phyloP scores from a whole-genome alignment of 2,797 vertebrate genomes.

The Adelosebastes latens region DNA sequence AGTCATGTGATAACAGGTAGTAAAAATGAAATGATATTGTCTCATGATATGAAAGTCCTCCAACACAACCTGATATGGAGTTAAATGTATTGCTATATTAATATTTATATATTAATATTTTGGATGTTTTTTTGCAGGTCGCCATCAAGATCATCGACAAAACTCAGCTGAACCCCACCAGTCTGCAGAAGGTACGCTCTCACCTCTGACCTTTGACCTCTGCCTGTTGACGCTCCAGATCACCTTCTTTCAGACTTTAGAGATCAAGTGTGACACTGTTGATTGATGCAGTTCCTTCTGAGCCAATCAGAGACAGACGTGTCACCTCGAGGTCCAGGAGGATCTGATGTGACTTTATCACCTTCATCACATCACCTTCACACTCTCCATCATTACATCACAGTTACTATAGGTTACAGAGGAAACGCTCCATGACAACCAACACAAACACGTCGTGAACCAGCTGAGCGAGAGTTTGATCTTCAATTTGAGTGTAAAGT shows the following conservation, averaged over 20 bases:
- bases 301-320: background rate
- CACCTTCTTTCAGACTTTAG: background rate
- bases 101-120: background rate
- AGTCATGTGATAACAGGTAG: too few species aligned
- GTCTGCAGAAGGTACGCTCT: slow-evolving; percentile 90
- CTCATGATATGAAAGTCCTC: too few species aligned
- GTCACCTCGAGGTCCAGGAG: accelerated
- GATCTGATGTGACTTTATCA: background rate
- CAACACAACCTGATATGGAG: background rate
- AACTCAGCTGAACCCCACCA: slow-evolving; percentile 93
- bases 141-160: slow-evolving; percentile 96
- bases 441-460: background rate
- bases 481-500: background rate
- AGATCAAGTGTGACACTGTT: background rate
- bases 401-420: background rate
- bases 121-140: slow-evolving; percentile 75
- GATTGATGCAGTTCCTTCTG: background rate
- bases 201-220: background rate
- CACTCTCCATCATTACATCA: background rate
- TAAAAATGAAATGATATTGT: too few species aligned
- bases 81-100: background rate
- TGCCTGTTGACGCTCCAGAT: background rate
- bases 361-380: background rate
- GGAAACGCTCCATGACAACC: background rate
- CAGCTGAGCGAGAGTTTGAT: background rate